Percentiles rank a stretch among this genome's conserved stretches.
phyloP scores from a whole-genome alignment of 2,113 vertebrate species.

The human region DNA sequence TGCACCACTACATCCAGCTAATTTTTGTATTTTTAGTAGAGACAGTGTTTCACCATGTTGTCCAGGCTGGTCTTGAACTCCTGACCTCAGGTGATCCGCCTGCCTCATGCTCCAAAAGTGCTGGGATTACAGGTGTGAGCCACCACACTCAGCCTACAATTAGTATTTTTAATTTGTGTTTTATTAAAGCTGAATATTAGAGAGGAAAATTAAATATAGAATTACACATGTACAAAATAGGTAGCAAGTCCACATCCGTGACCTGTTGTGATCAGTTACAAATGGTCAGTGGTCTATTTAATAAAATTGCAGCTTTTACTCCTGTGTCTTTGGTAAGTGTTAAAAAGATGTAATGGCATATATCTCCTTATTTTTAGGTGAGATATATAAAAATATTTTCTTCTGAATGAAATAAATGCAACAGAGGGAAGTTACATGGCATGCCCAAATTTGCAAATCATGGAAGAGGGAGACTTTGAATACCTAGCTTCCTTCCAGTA shows the following conservation, averaged over 20 bases:
- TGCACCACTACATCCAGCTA: too few species aligned
- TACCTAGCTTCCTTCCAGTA: neutral
- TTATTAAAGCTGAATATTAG: neutral
- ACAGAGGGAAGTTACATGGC: neutral
- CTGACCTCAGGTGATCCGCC: too few species aligned
- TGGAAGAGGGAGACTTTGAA: neutral
- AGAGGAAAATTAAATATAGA: neutral
- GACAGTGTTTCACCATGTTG: too few species aligned
- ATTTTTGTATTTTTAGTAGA: too few species aligned
- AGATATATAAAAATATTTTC: neutral
- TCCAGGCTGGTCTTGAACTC: too few species aligned
- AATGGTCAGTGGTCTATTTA: neutral
- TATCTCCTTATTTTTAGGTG: neutral
- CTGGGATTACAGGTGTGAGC: too few species aligned
- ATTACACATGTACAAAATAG: neutral
- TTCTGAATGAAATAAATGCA: conserved; percentile 1
- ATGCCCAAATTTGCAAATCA: neutral
- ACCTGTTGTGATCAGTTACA: neutral
- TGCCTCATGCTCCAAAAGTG: too few species aligned
- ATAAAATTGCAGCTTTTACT: neutral
- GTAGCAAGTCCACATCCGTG: neutral
- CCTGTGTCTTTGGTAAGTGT: neutral
- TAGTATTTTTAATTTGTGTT: conserved; percentile 5
- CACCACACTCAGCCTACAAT: neutral
- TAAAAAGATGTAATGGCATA: neutral